These are phyloP conservation scores for Erebia aethiops DNA, from an alignment of 2,888 invertebrate species.

Conservation along the genomic window DNA sequence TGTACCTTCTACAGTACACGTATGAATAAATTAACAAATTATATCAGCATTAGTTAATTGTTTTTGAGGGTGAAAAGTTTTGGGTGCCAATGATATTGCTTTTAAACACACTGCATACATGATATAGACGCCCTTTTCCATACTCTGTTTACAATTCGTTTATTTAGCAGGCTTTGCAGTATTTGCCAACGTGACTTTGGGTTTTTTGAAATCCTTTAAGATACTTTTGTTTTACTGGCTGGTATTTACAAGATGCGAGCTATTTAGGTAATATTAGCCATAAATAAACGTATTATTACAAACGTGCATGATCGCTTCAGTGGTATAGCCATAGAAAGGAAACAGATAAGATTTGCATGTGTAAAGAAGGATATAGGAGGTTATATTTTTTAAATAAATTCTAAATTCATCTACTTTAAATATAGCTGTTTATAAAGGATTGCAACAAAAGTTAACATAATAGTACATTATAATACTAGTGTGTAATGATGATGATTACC, in stretches of 20 bases:
- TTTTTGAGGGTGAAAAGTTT: neutral
- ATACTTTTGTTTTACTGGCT: too few species aligned
- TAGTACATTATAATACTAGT: too few species aligned
- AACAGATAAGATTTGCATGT: too few species aligned
- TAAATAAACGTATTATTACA: too few species aligned
- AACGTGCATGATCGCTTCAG: too few species aligned
- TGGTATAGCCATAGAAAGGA: too few species aligned
- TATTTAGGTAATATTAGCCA: too few species aligned
- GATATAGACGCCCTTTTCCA: neutral
- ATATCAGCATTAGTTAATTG: conserved; percentile 3
- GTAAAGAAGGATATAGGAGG: too few species aligned
- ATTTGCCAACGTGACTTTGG: neutral
- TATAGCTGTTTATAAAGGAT: neutral
- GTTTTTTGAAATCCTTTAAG: neutral
- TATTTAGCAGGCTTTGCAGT: neutral
- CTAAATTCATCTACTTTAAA: too few species aligned
- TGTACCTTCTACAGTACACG: conserved; percentile 13
- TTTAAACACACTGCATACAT: neutral
- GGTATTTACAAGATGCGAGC: too few species aligned
- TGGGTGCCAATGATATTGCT: neutral
- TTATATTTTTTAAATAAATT: too few species aligned
- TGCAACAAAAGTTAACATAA: neutral
- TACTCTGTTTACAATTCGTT: neutral
- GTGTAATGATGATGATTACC: too few species aligned
- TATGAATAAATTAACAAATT: conserved; percentile 25